These are phyloP conservation scores for Microctonus aethiopoides DNA, from an alignment of 2,888 invertebrate genomes.

Conservation along the genomic window DNA sequence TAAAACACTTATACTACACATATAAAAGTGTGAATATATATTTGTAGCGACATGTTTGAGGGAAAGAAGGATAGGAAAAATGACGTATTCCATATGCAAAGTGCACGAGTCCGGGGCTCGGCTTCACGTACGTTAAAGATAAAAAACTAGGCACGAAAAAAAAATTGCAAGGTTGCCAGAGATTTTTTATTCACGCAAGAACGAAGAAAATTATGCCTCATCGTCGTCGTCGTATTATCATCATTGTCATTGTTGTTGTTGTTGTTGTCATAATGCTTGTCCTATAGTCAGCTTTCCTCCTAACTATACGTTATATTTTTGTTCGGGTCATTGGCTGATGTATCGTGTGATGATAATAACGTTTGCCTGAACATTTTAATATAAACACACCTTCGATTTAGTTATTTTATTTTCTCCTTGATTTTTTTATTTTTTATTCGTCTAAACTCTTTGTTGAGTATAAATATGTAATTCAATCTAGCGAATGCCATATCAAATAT, in stretches of 20 bases:
- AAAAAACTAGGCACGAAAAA: conserved; percentile 51
- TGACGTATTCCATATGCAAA: conserved; percentile 57
- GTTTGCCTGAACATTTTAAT: conserved; percentile 7
- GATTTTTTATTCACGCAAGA: conserved; percentile 50
- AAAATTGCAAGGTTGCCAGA: conserved; percentile 62
- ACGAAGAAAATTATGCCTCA: conserved; percentile 33
- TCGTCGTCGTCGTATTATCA: conserved; percentile 36
- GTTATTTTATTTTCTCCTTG: not conserved
- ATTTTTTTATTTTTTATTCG: not conserved
- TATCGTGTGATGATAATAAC: conserved; percentile 1
- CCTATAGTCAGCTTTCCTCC: conserved; percentile 10
- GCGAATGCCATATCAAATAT: conserved; percentile 5
- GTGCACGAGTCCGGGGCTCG: conserved; percentile 49
- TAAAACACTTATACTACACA: no score
- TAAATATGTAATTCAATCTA: not conserved
- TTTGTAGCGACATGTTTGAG: no score
- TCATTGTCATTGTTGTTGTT: conserved; percentile 18
- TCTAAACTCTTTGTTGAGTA: not conserved
- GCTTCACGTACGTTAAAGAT: conserved; percentile 39
- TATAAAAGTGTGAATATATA: no score
- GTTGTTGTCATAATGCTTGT: not conserved
- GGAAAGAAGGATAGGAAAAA: conserved; percentile 33
- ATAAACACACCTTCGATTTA: not conserved
- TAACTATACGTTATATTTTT: not conserved
- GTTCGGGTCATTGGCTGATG: conserved; percentile 22